Base-by-base conservation (phyloP, 2,888 invertebrate genomes). In the Ennomos quercinarius region DNA sequence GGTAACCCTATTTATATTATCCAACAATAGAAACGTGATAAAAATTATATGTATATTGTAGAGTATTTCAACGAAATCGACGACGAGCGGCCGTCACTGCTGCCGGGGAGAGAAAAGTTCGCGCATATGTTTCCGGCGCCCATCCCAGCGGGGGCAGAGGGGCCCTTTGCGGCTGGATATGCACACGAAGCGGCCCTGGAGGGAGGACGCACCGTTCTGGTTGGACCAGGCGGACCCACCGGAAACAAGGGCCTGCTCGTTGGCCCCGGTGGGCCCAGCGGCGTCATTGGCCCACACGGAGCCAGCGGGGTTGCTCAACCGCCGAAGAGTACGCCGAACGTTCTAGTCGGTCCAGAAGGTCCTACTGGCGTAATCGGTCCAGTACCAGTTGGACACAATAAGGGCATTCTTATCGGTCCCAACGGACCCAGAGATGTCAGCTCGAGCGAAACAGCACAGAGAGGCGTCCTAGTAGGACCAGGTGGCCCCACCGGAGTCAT, bases 331-430 rank as follows among this genome's bases (percentile, higher is more conserved):
- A 62, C 68, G 51, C 70, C 67, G 50, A 61, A 60, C 11, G 79
- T 94, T 9, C 70, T 94, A 13, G 90, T 89, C 2, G 89, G 93
- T 8, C 91, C 93, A 0, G 88, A 83, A 1, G 85, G 85, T 4
- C 83, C 84, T 3, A 78, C 78, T 8, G 76, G 73, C 11, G 47
- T 68, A 0, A 70, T 74, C 52, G 72, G 78, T 4, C 71, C 72
- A 4, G 44, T 13, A 1, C 66, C 72, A 2, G 38, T 11, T 1
- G 39, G 60, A 8, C 46, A 51, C 9, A 54, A 64, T 54, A 66
- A 13, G 43, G 50, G 8, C 63, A 59, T 47, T 27, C 27, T 27
- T 10, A 86, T 86, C 9, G 92, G 88, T 1, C 87, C 89, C 0
- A 83, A 84, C 9, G 80, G 80, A 0, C 78, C 80, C 0, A 70